Evolutionary conservation across 2,888 invertebrate genomes (phyloP).

Genomic region (Meganola albula): DNA sequence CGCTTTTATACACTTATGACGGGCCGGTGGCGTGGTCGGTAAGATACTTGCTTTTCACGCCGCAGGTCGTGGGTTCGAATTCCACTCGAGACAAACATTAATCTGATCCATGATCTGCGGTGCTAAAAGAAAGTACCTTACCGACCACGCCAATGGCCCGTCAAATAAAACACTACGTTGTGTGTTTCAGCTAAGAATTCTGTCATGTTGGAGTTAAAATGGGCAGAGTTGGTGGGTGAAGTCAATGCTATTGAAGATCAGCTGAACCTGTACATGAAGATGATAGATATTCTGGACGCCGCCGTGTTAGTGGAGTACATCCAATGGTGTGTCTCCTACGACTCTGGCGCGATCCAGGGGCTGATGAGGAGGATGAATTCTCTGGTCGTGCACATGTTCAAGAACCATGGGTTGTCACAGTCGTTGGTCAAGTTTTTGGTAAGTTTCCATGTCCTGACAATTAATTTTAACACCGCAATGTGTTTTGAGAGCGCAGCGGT

Average conservation of each 20-base stretch:
- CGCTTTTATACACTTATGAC: too few relatives aligned
- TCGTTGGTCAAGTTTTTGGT: conserved; percentile 12
- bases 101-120: too few relatives aligned
- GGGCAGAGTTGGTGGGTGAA: conserved; percentile 17
- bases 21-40: too few relatives aligned
- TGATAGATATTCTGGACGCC: conserved; percentile 2
- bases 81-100: too few relatives aligned
- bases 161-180: too few relatives aligned
- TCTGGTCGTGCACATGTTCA: conserved; percentile 18
- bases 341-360: conserved; percentile 15
- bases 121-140: too few relatives aligned
- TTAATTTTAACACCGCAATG: too few relatives aligned
- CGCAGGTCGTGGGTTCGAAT: too few relatives aligned
- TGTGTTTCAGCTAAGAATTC: conserved; percentile 18
- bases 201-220: conserved; percentile 15
- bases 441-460: conserved; percentile 5
- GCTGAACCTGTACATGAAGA: conserved; percentile 8
- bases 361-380: conserved; percentile 18
- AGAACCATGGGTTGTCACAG: conserved; percentile 16
- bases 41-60: too few relatives aligned
- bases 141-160: too few relatives aligned
- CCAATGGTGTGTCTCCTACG: conserved; percentile 22
- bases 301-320: conserved; percentile 12
- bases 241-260: conserved; percentile 15
- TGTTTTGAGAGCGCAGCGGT: too few relatives aligned